Evolutionary conservation across 2,888 invertebrate genomes (phyloP).

Genomic region (Drosophila hamatofila): DNA sequence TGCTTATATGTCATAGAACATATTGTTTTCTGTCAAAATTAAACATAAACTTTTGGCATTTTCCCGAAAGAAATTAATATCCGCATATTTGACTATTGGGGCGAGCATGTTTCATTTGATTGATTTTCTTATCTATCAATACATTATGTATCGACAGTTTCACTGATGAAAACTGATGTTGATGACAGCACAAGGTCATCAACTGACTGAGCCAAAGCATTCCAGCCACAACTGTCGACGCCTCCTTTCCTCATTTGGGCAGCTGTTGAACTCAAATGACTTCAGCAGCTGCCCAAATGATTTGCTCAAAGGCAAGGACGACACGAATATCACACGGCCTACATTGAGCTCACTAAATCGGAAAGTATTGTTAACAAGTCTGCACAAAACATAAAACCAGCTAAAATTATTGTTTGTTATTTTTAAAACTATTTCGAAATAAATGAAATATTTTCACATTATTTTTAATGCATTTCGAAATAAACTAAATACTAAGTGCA

Average conservation of each 20-base stretch:
- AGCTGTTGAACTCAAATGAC: constrained; percentile 65
- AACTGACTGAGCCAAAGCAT: constrained; percentile 55
- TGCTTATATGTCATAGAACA: neutral
- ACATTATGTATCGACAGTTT: neutral
- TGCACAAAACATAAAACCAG: neutral
- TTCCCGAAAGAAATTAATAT: neutral
- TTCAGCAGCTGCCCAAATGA: constrained; percentile 48
- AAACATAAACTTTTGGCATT: neutral
- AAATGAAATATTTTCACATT: neutral
- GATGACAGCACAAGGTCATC: constrained; percentile 45
- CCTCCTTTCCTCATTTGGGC: constrained; percentile 31
- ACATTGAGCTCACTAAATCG: constrained; percentile 1
- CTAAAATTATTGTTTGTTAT: neutral
- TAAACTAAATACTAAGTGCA: neutral
- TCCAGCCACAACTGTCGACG: constrained; percentile 48
- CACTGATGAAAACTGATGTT: constrained; percentile 25
- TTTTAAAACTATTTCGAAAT: neutral
- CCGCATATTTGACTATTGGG: neutral
- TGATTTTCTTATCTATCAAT: constrained; percentile 45
- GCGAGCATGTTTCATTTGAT: constrained; percentile 25
- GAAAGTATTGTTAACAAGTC: neutral
- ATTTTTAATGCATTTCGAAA: neutral
- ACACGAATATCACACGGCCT: constrained; percentile 33
- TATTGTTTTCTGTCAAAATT: constrained; percentile 1
- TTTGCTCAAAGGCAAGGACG: constrained; percentile 36